Evolutionary conservation across 1,140 invertebrate genomes (phyloP).

Genomic region (Leptinotarsa lineolata): DNA sequence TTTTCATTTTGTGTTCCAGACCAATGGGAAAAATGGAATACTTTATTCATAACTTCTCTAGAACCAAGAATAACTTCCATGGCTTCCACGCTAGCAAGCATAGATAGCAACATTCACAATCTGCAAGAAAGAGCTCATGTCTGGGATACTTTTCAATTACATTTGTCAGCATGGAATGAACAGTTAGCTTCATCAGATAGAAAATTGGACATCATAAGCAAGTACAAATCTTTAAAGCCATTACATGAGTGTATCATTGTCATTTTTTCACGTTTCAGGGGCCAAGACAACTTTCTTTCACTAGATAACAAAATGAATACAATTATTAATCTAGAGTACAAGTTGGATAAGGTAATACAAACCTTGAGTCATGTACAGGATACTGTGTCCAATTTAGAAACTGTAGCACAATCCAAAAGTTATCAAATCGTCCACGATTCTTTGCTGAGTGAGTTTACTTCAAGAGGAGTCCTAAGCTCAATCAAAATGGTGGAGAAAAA

Average conservation of each 20-base stretch:
- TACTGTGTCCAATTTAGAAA: slow-evolving; percentile 30
- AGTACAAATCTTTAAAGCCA: slow-evolving; percentile 39
- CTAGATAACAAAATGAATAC: slow-evolving; percentile 51
- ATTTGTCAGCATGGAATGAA: slow-evolving; percentile 59
- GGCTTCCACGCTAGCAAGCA: slow-evolving; percentile 50
- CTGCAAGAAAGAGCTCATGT: slow-evolving; percentile 57
- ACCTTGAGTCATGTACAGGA: slow-evolving; percentile 42
- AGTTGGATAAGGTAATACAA: slow-evolving; percentile 46
- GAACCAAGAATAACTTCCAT: slow-evolving; percentile 52
- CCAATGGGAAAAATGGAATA: slow-evolving; percentile 55
- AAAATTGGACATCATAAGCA: slow-evolving; percentile 58
- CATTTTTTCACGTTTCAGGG: slow-evolving; percentile 42
- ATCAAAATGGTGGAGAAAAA: slow-evolving; percentile 53
- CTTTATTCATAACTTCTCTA: slow-evolving; percentile 52
- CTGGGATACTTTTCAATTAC: slow-evolving; percentile 59
- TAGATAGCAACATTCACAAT: slow-evolving; percentile 55
- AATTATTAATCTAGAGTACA: slow-evolving; percentile 50
- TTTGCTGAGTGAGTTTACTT: slow-evolving; percentile 47
- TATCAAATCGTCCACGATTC: slow-evolving; percentile 29
- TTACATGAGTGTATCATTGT: background rate
- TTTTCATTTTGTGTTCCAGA: slow-evolving; percentile 34
- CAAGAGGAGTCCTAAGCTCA: slow-evolving; percentile 54
- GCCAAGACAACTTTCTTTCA: slow-evolving; percentile 52
- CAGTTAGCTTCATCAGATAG: slow-evolving; percentile 58
- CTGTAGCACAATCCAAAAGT: slow-evolving; percentile 31